Conservation (phyloP, 2,113 vertebrate genomes). For the Mus musculus region DNA sequence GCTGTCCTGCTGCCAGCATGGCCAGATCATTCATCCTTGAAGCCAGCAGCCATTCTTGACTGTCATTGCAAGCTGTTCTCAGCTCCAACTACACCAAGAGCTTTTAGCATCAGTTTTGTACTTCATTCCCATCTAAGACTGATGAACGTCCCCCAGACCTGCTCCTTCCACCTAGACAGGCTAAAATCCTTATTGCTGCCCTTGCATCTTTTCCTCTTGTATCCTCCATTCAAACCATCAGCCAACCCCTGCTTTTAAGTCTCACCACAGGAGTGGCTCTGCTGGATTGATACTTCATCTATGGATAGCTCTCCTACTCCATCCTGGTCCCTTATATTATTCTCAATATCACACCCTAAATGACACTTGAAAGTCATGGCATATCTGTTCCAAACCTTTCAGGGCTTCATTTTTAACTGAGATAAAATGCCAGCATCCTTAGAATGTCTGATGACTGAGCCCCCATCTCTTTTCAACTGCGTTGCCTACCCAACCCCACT, state of each 20-base stretch:
- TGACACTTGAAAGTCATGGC: background rate
- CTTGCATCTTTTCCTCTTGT: background rate
- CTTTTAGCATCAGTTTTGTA: background rate
- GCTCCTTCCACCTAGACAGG: background rate
- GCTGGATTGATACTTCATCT: background rate
- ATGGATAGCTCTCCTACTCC: background rate
- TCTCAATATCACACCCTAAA: background rate
- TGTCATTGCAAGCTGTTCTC: too few species aligned
- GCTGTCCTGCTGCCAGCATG: background rate
- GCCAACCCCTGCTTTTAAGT: background rate
- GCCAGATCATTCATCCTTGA: background rate
- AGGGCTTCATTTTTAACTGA: background rate
- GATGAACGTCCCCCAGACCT: background rate
- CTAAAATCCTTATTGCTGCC: background rate
- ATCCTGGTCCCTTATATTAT: background rate
- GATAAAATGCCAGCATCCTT: background rate
- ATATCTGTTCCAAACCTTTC: background rate
- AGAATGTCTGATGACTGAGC: background rate
- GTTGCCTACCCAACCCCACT: background rate
- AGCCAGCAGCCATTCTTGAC: background rate
- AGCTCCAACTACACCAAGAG: too few species aligned
- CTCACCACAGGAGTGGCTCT: background rate
- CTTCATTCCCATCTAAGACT: background rate
- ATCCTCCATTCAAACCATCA: background rate
- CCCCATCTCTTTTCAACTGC: background rate